Base-by-base conservation (phyloP, 2,888 invertebrate genomes). In the Augiades crinisus region DNA sequence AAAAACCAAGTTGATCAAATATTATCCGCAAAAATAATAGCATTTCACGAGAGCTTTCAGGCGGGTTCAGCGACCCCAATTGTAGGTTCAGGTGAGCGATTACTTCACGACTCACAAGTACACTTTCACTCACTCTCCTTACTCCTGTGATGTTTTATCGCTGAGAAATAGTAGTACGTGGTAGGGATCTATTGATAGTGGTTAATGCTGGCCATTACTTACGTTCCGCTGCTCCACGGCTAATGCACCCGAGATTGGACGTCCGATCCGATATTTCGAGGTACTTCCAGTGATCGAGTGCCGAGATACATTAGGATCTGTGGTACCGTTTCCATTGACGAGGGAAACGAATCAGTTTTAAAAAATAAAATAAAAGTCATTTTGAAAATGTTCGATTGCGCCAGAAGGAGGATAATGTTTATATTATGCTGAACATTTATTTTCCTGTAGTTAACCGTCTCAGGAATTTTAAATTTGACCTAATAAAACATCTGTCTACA, bases 231-330 rank as follows among this genome's bases (percentile, higher is more conserved):
- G 41, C 49, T 41, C 41, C 24, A 19, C 34, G 36, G 41, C 43
- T 50, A 50, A 50, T 50, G 49, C 49, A 49, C 41, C 21, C 43
- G 41, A 41, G 41, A 50, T 50, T 50, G 49, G 49, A 50, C 49
- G 49, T 50, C 49, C 41, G 49, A 27, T 50, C 41, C 43, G 49
- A 50, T 50, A 50, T 50, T 50, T 50, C 49, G 41, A 36, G 17
- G 49, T 41, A 49, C 49, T 49, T 41, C n/a, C 34, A 34, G 34
- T 50, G 49, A 50, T 50, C 49, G 49, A 50, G 33, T 36, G 27
- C 34, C 12, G 13, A 27, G 41, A 50, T 43, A 34, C 41, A 43
- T 43, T 43, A 50, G 43, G 19, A 36, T 24, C 38, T 31, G 2
- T 5, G 24, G 16, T 13, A n/a, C 12, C 21, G 38, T 33, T 33